Base-by-base conservation (phyloP, 2,888 invertebrate genomes). In the Imbricaverruca yamaguchii region DNA sequence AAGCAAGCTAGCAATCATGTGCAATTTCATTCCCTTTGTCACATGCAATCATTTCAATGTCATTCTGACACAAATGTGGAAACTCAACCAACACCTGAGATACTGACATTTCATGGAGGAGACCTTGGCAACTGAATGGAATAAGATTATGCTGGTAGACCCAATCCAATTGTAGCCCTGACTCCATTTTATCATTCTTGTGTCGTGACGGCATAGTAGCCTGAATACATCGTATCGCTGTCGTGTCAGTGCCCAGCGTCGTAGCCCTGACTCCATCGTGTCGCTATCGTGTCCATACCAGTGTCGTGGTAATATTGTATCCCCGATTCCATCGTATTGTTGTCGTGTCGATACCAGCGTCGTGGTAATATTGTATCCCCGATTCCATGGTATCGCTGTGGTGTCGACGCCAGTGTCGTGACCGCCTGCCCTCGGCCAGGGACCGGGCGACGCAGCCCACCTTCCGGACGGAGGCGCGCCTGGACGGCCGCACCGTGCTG, bases 401-500 rank as follows among this genome's bases (percentile, higher is more conserved):
- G 15, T 18, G 15, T 15, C 21, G 21, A 13, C 9, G 63, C 21
- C 21, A 21, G 21, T 21, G 18, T 21, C 15, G 9, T 63, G 12
- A 13, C 59, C 59, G 63, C 18, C 63, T 1, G 8, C 18, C 11
- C 21, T 18, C 18, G 63, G 8, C 63, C 53, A 74, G 74, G 74
- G 74, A 74, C 53, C 7, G 9, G 18, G 18, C 39, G 23, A 74
- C 74, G 53, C 18, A 15, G 53, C 74, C 74, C 6, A 53, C 15
- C 9, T 53, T 74, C 53, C 53, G 21, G 18, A 74, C 74, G 53
- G 57, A 56, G 23, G 78, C 78, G 11, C 56, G 61, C 12, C 63
- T 83, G 80, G 90, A 91, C 55, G 90, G 89, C 83, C 92, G 93
- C 89, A 90, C 92, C 25, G 89, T 91, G 6, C 90, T 95, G 81